These are phyloP conservation scores for Camptogramma bilineatum DNA, from an alignment of 2,888 invertebrate genomes.

Conservation along the genomic window DNA sequence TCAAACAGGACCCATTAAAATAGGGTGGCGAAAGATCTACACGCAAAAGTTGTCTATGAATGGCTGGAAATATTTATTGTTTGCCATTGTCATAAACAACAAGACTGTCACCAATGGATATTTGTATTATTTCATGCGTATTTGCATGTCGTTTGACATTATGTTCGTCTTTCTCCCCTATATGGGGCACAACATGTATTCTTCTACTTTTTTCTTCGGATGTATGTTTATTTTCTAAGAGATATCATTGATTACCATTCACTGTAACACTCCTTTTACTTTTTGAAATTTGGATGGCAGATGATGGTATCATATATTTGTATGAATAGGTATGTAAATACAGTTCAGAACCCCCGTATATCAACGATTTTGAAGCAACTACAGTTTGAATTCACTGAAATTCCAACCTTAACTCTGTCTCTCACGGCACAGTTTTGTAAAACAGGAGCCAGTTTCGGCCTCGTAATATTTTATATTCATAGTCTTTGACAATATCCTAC, in stretches of 20 bases:
- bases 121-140: constrained; percentile 27
- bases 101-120: constrained; percentile 47
- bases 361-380: constrained; percentile 12
- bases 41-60: constrained; percentile 74
- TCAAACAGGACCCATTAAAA: constrained; percentile 80
- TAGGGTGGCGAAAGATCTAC: constrained; percentile 78
- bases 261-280: too few species aligned
- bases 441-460: not conserved
- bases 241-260: too few species aligned
- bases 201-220: not conserved
- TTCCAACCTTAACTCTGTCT: not conserved
- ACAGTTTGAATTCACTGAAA: constrained; percentile 1
- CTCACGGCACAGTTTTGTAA: constrained; percentile 5
- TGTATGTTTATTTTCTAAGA: not conserved
- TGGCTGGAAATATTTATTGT: constrained; percentile 64
- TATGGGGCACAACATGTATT: not conserved
- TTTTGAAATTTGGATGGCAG: not conserved
- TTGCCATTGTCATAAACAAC: constrained; percentile 59
- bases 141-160: constrained; percentile 2
- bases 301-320: not conserved
- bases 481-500: constrained; percentile 47
- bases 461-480: constrained; percentile 37
- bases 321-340: not conserved
- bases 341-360: constrained; percentile 1
- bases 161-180: not conserved